Conservation (phyloP, 2,888 invertebrate species). For the Lymantria monacha region DNA sequence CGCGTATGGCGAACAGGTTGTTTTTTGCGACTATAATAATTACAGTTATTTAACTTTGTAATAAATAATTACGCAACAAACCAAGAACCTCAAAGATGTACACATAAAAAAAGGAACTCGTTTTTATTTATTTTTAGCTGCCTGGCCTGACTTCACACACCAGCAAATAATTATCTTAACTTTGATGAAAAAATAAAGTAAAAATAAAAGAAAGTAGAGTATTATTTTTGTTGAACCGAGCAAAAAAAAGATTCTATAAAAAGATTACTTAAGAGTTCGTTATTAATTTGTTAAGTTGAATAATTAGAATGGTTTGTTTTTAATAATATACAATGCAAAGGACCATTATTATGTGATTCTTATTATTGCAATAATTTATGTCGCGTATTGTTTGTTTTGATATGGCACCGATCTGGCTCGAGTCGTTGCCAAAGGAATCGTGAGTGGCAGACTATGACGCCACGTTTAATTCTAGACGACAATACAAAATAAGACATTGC, state of each 20-base stretch:
- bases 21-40: slow-evolving; percentile 1
- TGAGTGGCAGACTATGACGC: slow-evolving; percentile 44
- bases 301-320: too few relatives aligned
- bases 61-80: neutral
- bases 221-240: too few relatives aligned
- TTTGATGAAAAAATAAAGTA: too few relatives aligned
- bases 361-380: slow-evolving; percentile 29
- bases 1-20: slow-evolving; percentile 6
- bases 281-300: too few relatives aligned
- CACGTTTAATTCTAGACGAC: slow-evolving; percentile 40
- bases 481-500: slow-evolving; percentile 16
- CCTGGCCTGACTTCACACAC: too few relatives aligned
- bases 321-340: neutral
- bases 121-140: too few relatives aligned
- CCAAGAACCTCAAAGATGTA: neutral
- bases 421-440: slow-evolving; percentile 47
- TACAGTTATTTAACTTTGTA: neutral
- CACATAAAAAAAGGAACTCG: neutral
- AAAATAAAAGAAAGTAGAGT: too few relatives aligned
- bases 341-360: neutral
- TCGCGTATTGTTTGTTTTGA: slow-evolving; percentile 28
- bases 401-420: slow-evolving; percentile 25
- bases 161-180: too few relatives aligned
- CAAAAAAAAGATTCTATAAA: too few relatives aligned
- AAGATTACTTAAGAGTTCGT: too few relatives aligned